phyloP scores from a whole-genome alignment of 92 coral and sea anemone species.

The Heliopora coerulea region DNA sequence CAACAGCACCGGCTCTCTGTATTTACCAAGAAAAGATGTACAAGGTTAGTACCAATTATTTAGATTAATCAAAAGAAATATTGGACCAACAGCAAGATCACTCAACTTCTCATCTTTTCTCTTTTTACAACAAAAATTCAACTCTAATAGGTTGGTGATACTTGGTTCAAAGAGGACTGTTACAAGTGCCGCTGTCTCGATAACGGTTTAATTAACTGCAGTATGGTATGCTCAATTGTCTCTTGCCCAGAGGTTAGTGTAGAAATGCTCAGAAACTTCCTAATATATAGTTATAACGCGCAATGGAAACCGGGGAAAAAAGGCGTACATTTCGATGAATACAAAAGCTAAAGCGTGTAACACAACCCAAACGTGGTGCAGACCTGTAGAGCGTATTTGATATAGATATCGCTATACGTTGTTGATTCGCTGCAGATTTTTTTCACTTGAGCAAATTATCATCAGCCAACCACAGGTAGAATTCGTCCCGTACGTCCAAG shows the following conservation, averaged over 20 bases:
- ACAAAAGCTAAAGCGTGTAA: too few relatives aligned
- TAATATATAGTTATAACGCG: too few relatives aligned
- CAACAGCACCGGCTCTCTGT: background rate
- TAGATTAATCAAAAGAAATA: background rate
- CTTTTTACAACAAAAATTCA: background rate
- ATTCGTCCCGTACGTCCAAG: too few relatives aligned
- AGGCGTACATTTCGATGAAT: too few relatives aligned
- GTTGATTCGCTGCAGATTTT: too few relatives aligned
- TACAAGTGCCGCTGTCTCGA: constrained; percentile 17
- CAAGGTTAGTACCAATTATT: constrained; percentile 9
- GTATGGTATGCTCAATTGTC: constrained; percentile 25
- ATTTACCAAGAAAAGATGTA: background rate
- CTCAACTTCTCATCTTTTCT: background rate
- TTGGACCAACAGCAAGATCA: background rate
- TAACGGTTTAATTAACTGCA: constrained; percentile 20
- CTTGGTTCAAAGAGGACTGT: constrained; percentile 20
- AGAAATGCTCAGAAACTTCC: too few relatives aligned
- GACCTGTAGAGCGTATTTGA: too few relatives aligned
- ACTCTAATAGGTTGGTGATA: constrained; percentile 16
- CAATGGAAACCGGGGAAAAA: too few relatives aligned
- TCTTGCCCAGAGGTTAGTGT: constrained; percentile 22
- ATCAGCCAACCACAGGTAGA: too few relatives aligned
- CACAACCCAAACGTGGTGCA: too few relatives aligned
- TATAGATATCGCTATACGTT: too few relatives aligned
- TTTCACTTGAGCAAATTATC: too few relatives aligned